Evolutionary conservation across 64 coral and sea anemone genomes (phyloP).

Genomic region (Montipora cactus): DNA sequence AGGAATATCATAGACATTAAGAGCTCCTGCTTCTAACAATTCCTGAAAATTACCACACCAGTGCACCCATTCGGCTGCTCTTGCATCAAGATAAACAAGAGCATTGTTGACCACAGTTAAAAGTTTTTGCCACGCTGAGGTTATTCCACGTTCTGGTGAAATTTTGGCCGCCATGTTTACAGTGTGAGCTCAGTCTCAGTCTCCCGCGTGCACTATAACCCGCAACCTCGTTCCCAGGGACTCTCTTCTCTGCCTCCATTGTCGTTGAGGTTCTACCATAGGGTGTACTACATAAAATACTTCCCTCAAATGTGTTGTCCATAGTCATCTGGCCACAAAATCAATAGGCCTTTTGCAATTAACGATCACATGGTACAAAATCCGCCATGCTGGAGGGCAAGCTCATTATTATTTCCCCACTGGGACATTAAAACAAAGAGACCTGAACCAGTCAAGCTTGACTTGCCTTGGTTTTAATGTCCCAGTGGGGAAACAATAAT

Average conservation of each 20-base stretch:
- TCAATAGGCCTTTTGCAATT: no score
- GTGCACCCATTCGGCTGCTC: conserved; percentile 84
- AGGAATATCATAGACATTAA: conserved; percentile 82
- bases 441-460: no score
- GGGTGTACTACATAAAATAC: no score
- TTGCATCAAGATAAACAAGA: conserved; percentile 82
- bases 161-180: conserved; percentile 89
- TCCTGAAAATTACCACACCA: conserved; percentile 87
- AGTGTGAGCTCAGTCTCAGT: background rate
- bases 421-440: no score
- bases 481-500: no score
- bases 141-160: conserved; percentile 63
- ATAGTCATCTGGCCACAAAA: no score
- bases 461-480: no score
- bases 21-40: conserved; percentile 84
- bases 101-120: conserved; percentile 96
- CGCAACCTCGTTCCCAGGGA: background rate
- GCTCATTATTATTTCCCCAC: no score
- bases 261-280: background rate
- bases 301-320: no score
- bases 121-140: conserved; percentile 84
- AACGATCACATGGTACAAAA: no score
- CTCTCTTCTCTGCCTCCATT: background rate
- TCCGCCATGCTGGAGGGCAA: no score
- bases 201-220: background rate